These are phyloP conservation scores for Taxidea taxus DNA, from an alignment of 2,113 vertebrate genomes.

Conservation along the genomic window DNA sequence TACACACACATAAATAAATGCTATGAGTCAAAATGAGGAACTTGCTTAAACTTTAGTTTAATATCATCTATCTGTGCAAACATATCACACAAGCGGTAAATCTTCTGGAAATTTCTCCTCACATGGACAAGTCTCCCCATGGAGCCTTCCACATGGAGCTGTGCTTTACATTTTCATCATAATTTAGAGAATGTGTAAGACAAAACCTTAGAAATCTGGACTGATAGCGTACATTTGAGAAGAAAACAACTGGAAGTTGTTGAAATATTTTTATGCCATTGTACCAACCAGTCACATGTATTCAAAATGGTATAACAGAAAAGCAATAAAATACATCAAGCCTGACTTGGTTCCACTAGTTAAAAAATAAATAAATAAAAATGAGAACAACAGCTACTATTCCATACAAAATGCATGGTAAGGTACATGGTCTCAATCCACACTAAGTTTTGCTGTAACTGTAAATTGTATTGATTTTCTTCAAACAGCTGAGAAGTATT, in stretches of 20 bases:
- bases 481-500: conserved; percentile 73
- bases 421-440: conserved; percentile 59
- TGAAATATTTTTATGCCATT: conserved; percentile 58
- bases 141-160: conserved; percentile 23
- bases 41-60: conserved; percentile 19
- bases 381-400: conserved; percentile 37
- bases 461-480: conserved; percentile 77
- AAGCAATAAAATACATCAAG: conserved; percentile 82
- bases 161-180: background rate
- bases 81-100: background rate
- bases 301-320: conserved; percentile 78
- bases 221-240: conserved; percentile 59
- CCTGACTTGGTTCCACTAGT: conserved; percentile 50
- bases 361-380: conserved; percentile 1
- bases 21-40: background rate
- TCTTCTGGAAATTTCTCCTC: background rate
- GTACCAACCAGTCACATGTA: conserved; percentile 45
- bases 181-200: conserved; percentile 50
- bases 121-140: background rate
- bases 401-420: conserved; percentile 59
- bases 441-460: conserved; percentile 66
- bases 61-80: background rate
- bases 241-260: conserved; percentile 61
- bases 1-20: background rate
- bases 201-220: conserved; percentile 21